Percentiles rank a stretch among this genome's conserved stretches.
These are phyloP conservation scores for Pararge aegeria DNA, from an alignment of 1,140 invertebrate genomes.

Conservation along the genomic window DNA sequence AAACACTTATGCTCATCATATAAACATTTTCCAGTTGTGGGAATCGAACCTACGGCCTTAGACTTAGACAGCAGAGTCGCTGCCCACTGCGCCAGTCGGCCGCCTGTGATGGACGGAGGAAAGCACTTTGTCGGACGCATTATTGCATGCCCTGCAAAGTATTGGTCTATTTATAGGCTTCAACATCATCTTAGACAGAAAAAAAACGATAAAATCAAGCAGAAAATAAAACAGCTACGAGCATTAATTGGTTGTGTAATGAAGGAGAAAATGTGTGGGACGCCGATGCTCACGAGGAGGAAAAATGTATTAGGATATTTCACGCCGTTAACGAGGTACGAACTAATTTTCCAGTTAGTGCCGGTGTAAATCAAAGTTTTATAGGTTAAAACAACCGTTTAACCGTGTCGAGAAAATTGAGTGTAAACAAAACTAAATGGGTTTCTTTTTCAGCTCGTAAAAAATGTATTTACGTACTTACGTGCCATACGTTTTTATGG, in stretches of 20 bases:
- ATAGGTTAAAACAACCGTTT: constrained; percentile 21
- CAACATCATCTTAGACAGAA: neutral
- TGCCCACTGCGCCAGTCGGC: no score
- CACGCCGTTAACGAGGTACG: constrained; percentile 11
- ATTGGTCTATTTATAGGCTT: no score
- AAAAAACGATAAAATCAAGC: neutral
- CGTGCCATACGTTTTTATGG: neutral
- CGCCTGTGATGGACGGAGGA: no score
- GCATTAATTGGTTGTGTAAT: constrained; percentile 9
- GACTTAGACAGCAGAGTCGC: no score
- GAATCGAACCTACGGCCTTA: no score
- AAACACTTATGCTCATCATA: no score
- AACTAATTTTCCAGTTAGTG: constrained; percentile 24
- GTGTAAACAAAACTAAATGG: constrained; percentile 12
- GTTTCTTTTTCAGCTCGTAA: neutral
- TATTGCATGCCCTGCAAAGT: no score
- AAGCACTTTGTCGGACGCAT: no score
- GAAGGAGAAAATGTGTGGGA: neutral
- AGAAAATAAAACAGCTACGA: neutral
- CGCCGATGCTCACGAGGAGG: constrained; percentile 1
- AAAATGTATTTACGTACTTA: neutral
- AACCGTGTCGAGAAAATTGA: constrained; percentile 12
- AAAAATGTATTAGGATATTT: constrained; percentile 12
- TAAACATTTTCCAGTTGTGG: no score
- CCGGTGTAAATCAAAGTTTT: constrained; percentile 27